Conservation (phyloP, 2,888 invertebrate genomes). For the Hedychridium roseum region DNA sequence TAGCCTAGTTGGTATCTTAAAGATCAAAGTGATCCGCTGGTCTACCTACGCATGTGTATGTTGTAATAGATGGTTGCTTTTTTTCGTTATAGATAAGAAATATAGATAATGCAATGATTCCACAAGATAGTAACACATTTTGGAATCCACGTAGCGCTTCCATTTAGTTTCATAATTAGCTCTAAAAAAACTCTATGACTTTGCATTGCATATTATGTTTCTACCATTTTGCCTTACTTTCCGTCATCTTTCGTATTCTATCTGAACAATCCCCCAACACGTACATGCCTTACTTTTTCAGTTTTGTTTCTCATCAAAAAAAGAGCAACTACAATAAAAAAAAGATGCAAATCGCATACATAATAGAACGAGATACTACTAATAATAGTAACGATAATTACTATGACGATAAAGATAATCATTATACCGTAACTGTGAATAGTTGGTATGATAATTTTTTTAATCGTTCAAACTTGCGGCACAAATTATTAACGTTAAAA, state of each 20-base stretch:
- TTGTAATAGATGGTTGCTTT: conserved; percentile 28
- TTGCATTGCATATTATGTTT: conserved; percentile 28
- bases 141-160: conserved; percentile 28
- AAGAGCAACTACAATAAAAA: conserved; percentile 36
- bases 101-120: conserved; percentile 29
- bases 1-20: conserved; percentile 54
- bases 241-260: conserved; percentile 5
- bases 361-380: conserved; percentile 41
- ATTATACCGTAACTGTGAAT: conserved; percentile 46
- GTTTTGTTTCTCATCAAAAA: conserved; percentile 39
- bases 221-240: conserved; percentile 19
- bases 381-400: conserved; percentile 42
- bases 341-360: conserved; percentile 31
- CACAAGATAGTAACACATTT: conserved; percentile 35
- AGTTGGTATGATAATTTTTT: conserved; percentile 43
- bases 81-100: conserved; percentile 25
- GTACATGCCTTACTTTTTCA: conserved; percentile 15
- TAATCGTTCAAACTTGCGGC: conserved; percentile 39
- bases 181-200: conserved; percentile 28
- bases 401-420: conserved; percentile 47
- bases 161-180: conserved; percentile 28
- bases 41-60: conserved; percentile 47
- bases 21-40: conserved; percentile 48
- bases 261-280: conserved; percentile 26
- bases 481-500: conserved; percentile 48